Evolutionary conservation across 2,113 vertebrate genomes (phyloP).

Genomic region (Prionailurus viverrinus): DNA sequence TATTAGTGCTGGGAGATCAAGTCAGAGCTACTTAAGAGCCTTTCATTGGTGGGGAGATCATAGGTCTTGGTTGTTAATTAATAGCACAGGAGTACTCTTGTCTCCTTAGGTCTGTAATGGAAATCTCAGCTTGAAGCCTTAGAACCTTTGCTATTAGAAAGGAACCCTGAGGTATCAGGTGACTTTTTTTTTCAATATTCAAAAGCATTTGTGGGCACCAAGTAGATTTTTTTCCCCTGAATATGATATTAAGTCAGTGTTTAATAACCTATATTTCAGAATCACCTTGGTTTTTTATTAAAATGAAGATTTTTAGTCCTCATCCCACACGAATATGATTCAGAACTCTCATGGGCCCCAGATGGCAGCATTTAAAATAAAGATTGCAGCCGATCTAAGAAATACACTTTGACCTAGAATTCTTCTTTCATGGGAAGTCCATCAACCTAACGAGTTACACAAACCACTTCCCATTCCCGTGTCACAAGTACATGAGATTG

Average conservation of each 20-base stretch:
- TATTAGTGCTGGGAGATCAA: slow-evolving; percentile 54
- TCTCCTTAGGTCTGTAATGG: slow-evolving; percentile 59
- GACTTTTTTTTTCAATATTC: slow-evolving; percentile 38
- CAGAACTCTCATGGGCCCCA: neutral
- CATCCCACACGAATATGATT: neutral
- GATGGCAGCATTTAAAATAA: neutral
- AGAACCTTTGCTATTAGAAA: slow-evolving; percentile 59
- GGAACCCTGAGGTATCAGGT: neutral
- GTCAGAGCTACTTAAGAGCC: slow-evolving; percentile 20
- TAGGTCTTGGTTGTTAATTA: slow-evolving; percentile 66
- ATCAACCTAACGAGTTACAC: neutral
- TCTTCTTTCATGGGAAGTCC: neutral
- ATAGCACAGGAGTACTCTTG: neutral
- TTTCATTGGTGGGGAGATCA: slow-evolving; percentile 16
- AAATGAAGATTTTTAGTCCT: neutral
- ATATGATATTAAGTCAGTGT: slow-evolving; percentile 18
- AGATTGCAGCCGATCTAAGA: neutral
- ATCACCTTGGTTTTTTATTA: neutral
- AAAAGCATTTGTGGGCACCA: slow-evolving; percentile 15
- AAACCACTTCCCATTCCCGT: neutral
- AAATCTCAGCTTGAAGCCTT: slow-evolving; percentile 43
- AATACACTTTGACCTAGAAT: neutral
- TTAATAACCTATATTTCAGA: slow-evolving; percentile 52
- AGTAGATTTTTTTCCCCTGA: slow-evolving; percentile 19
- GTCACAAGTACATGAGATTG: neutral